Conservation (phyloP, 2,888 invertebrate species). For the Eutolmus rufibarbis region DNA sequence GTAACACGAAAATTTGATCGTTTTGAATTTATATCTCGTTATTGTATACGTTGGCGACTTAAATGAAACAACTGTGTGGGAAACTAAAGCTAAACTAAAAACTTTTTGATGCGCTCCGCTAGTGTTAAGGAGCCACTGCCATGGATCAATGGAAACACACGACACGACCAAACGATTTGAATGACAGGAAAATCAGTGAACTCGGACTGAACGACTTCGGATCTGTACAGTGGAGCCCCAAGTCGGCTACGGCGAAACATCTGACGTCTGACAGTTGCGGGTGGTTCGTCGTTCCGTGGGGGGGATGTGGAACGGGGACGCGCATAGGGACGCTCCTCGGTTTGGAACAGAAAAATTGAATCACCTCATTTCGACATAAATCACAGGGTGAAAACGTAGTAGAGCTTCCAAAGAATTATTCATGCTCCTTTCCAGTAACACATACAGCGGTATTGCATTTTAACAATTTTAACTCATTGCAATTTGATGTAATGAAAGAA, state of each 20-base stretch:
- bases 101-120: constrained; percentile 38
- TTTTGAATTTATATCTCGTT: not conserved
- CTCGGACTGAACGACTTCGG: constrained; percentile 1
- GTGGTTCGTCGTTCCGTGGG: not conserved
- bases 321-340: not conserved
- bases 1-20: constrained; percentile 26
- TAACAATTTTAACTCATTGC: not conserved
- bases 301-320: not conserved
- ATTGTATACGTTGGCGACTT: not conserved
- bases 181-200: constrained; percentile 35
- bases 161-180: constrained; percentile 34
- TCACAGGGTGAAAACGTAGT: not conserved
- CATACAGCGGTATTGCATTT: not conserved
- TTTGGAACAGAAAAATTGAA: not conserved
- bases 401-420: not conserved
- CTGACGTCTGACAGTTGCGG: not conserved
- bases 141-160: constrained; percentile 40
- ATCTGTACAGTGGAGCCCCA: constrained; percentile 1
- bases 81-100: constrained; percentile 41
- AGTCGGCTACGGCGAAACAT: not conserved
- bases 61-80: constrained; percentile 24
- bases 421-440: not conserved
- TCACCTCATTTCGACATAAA: not conserved
- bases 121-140: constrained; percentile 35
- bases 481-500: too few relatives aligned